Evolutionary conservation across 2,113 vertebrate species (phyloP), one percentile per base, ranked within the genome.

Genomic region (Hassar affinis): DNA sequence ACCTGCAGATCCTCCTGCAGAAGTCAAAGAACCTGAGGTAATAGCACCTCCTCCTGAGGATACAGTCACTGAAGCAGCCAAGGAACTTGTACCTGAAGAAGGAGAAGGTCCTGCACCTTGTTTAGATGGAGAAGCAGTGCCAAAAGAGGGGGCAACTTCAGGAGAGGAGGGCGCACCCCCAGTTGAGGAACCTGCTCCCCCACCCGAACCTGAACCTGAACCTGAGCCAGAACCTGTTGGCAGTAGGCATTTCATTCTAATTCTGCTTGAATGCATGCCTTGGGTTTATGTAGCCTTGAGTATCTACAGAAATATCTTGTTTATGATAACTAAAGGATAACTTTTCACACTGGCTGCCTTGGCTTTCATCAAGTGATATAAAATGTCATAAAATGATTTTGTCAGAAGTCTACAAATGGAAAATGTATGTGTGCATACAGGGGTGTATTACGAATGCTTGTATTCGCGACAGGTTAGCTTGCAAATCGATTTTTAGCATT

Each of bases 171-270:
- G n/a, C 66, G 45, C 18, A 52, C 84, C 87, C 57, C 78, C 77
- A 15, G 30, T 27, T 82, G 80, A 84, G 33, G 71, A 84, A 30
- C 79, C 89, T 62, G 81, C 84, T 25, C 74, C 89, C 61, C 87
- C 79, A 68, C 81, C 85, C 54, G 85, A 86, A 71, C 86, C 86
- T 56, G 86, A 86, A 71, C 86, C 86, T 56, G 86, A 90, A 75
- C 82, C 88, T 3, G 89, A 91, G 77, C 86, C 87, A 4, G 49
- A 89, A 81, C 87, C 90, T 62, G 81, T 87, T 85, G 71, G 61
- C 87, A 93, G 92, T 93, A 93, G 91, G 92, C 89, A 51, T 87
- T 76, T 77, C 62, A 88, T 83, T 88, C 54, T 81, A 75, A 82
- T 66, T 75, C 20, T 80, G 20, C n/a, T 72, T 81, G 25, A 45